phyloP scores from a whole-genome alignment of 2,888 invertebrate genomes.

The Scaptodrosophila latifasciaeformis region DNA sequence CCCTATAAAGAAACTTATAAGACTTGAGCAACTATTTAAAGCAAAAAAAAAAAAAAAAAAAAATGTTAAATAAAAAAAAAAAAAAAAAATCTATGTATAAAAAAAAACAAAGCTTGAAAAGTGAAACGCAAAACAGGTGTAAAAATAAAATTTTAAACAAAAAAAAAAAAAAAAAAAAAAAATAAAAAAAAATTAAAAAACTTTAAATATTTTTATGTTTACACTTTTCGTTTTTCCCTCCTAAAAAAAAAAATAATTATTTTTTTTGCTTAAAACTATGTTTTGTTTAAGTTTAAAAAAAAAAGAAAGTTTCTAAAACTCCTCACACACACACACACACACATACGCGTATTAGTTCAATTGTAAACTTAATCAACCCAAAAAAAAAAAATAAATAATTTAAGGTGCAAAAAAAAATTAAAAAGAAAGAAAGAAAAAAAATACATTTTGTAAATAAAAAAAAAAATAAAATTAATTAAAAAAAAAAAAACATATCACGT shows the following conservation, averaged over 20 bases:
- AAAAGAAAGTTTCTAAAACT: slow-evolving; percentile 59
- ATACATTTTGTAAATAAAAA: slow-evolving; percentile 3
- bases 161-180: slow-evolving; percentile 13
- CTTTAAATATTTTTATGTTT: neutral
- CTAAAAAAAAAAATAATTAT: no score
- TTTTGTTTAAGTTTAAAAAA: no score
- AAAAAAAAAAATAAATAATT: neutral
- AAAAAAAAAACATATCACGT: slow-evolving; percentile 67
- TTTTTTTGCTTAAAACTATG: no score
- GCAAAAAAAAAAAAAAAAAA: slow-evolving; percentile 6
- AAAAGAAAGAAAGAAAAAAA: neutral
- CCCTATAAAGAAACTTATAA: slow-evolving; percentile 73
- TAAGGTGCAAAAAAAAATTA: neutral
- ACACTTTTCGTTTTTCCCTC: neutral
- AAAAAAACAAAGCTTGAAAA: slow-evolving; percentile 42
- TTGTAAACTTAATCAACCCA: slow-evolving; percentile 43
- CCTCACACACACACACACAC: no score
- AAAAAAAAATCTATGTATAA: slow-evolving; percentile 17
- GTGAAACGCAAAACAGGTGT: slow-evolving; percentile 46
- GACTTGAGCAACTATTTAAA: slow-evolving; percentile 67
- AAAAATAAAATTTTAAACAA: slow-evolving; percentile 52
- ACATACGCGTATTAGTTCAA: slow-evolving; percentile 61
- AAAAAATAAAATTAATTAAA: slow-evolving; percentile 59
- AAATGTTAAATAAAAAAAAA: neutral
- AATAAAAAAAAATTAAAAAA: slow-evolving; percentile 11